Evolutionary conservation across 2,797 vertebrate species (phyloP), one percentile per base, ranked within the genome.

Genomic region (Coccyzus lansbergi): DNA sequence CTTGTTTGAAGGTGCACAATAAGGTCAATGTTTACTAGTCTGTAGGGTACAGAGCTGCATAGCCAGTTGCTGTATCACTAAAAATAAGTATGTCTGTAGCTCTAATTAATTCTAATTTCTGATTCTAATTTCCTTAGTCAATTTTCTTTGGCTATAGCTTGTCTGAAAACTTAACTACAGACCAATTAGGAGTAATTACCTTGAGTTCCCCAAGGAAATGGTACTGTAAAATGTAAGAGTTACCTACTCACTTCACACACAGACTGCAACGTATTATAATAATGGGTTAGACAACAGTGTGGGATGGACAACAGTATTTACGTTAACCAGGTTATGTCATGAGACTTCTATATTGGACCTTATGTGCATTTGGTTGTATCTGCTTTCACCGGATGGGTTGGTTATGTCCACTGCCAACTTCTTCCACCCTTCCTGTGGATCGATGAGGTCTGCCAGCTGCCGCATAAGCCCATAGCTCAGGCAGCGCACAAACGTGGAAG

Each of bases 341-440:
- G 12, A 16, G 29, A 58, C 18, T 64, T 76, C 65, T 3, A 2
- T 29, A 14, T 2, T 4, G 63, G 85, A 99, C 99, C 98, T 98
- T 82, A 99, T 98, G 56, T 99, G 99, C 88, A 97, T 95, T 82
- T 99, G 99, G 40, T 96, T 98, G 96, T 99, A 99, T 97, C 98
- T 98, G 31, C 95, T 92, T 83, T 98, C 98, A 5, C 99, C 99
- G 4, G 96, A 98, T 10, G 98, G 93, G 90, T 97, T 97, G 85
- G 97, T 97, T 94, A 99, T 99, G 33, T 98, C 98, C 6, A 96
- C 91, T 1, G 98, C 97, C 19, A 99, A 88, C 4, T 98, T 98
- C 96, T 97, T 99, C 99, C 99, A 99, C 12, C 94, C 97, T 58
- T 99, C 98, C 15, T 99, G 98, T 12, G 99, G 98, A 84, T 99